Conservation (phyloP, 1,140 invertebrate species). For the Portunus trituberculatus region DNA sequence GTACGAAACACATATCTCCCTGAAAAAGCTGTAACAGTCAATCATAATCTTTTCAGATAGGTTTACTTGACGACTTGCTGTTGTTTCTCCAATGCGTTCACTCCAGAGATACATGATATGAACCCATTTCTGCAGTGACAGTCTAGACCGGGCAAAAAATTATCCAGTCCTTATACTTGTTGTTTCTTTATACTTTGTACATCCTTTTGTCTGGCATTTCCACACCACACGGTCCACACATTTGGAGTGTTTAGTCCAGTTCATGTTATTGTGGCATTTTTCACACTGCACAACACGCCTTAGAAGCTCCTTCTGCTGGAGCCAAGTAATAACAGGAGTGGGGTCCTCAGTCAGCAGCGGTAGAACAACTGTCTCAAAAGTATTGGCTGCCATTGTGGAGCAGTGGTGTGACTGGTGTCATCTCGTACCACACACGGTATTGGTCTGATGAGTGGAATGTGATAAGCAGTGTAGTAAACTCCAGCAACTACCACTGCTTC, state of each 20-base stretch:
- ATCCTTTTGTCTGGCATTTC: slow-evolving; percentile 49
- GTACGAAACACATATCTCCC: slow-evolving; percentile 27
- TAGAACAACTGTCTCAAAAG: slow-evolving; percentile 21
- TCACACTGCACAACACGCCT: slow-evolving; percentile 34
- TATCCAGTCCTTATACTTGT: slow-evolving; percentile 35
- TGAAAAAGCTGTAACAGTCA: background rate
- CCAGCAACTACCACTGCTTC: background rate
- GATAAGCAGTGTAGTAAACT: background rate
- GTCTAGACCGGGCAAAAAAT: slow-evolving; percentile 38
- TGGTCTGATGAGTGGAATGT: slow-evolving; percentile 41
- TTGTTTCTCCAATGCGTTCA: slow-evolving; percentile 35
- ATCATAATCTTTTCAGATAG: slow-evolving; percentile 10
- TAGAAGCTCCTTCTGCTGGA: slow-evolving; percentile 39
- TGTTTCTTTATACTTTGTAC: background rate
- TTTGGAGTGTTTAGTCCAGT: slow-evolving; percentile 45
- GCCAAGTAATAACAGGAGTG: slow-evolving; percentile 27
- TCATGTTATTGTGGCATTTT: slow-evolving; percentile 15
- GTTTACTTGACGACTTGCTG: slow-evolving; percentile 40
- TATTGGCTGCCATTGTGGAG: slow-evolving; percentile 21
- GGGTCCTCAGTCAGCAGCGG: slow-evolving; percentile 27
- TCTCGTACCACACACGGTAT: background rate
- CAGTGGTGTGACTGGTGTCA: no score
- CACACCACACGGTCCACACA: slow-evolving; percentile 27
- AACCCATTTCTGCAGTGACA: slow-evolving; percentile 56
- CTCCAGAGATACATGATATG: slow-evolving; percentile 35